phyloP scores from a whole-genome alignment of 2,888 invertebrate genomes.

The Protophormia terraenovae region DNA sequence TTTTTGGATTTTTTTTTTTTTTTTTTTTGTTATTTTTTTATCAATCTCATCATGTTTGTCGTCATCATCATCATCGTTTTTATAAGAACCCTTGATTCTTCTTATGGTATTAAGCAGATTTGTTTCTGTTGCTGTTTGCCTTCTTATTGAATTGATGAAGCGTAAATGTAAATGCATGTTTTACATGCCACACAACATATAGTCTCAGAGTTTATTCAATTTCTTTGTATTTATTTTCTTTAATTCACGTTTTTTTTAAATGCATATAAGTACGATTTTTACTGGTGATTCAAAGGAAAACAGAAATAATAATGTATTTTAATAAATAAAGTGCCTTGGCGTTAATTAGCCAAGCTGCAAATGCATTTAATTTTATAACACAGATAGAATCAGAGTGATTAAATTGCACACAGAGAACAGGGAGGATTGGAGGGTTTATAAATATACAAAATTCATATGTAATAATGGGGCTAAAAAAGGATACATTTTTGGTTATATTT shows the following conservation, averaged over 20 bases:
- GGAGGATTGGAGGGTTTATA: no score
- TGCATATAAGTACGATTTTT: background rate
- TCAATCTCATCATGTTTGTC: background rate
- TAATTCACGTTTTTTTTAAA: background rate
- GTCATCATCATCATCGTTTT: background rate
- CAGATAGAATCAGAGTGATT: background rate
- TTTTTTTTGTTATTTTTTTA: background rate
- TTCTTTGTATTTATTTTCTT: background rate
- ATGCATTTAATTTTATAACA: slow-evolving; percentile 60
- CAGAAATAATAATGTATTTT: slow-evolving; percentile 45
- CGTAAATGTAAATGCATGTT: slow-evolving; percentile 66
- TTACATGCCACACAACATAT: slow-evolving; percentile 59
- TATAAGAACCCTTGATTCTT: slow-evolving; percentile 21
- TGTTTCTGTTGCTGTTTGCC: background rate
- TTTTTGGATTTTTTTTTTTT: slow-evolving; percentile 11
- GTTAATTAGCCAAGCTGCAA: slow-evolving; percentile 76
- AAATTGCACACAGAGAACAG: no score
- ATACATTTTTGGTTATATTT: no score
- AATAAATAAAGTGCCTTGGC: slow-evolving; percentile 70
- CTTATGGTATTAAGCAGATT: slow-evolving; percentile 12
- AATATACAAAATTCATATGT: no score
- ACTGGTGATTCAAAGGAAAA: slow-evolving; percentile 31
- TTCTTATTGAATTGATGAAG: slow-evolving; percentile 64
- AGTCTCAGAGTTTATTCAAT: background rate
- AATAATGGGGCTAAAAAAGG: no score